These are phyloP conservation scores for Toxotes jaculatrix DNA, from an alignment of 2,113 vertebrate species.

Conservation along the genomic window DNA sequence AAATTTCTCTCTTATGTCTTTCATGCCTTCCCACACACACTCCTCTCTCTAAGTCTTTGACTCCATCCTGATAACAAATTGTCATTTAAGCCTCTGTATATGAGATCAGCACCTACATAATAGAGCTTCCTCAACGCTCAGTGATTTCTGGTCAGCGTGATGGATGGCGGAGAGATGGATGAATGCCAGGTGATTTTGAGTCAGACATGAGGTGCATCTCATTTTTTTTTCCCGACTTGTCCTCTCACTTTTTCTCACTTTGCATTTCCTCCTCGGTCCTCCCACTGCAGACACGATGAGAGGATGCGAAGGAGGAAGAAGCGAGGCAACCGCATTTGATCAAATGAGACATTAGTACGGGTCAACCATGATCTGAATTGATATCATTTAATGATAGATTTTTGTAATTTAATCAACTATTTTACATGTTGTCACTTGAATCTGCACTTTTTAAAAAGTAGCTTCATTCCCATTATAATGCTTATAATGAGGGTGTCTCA, in stretches of 20 bases:
- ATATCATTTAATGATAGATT: background rate
- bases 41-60: constrained; percentile 16
- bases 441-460: background rate
- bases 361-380: background rate
- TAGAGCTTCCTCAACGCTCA: constrained; percentile 2
- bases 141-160: constrained; percentile 30
- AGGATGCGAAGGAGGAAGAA: constrained; percentile 21
- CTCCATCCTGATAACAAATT: constrained; percentile 46
- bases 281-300: constrained; percentile 26
- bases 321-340: background rate
- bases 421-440: background rate
- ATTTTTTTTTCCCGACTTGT: constrained; percentile 5
- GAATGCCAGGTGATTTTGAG: constrained; percentile 36
- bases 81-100: constrained; percentile 38
- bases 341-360: background rate
- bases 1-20: background rate
- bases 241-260: constrained; percentile 19
- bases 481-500: background rate
- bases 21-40: background rate
- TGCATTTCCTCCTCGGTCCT: constrained; percentile 15
- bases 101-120: constrained; percentile 19
- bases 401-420: background rate
- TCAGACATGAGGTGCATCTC: constrained; percentile 43
- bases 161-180: constrained; percentile 40
- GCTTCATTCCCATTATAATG: background rate